Evolutionary conservation across 2,888 invertebrate species (phyloP), one percentile per base, ranked within the genome.

Genomic region (Caenorhabditis drosophilae): DNA sequence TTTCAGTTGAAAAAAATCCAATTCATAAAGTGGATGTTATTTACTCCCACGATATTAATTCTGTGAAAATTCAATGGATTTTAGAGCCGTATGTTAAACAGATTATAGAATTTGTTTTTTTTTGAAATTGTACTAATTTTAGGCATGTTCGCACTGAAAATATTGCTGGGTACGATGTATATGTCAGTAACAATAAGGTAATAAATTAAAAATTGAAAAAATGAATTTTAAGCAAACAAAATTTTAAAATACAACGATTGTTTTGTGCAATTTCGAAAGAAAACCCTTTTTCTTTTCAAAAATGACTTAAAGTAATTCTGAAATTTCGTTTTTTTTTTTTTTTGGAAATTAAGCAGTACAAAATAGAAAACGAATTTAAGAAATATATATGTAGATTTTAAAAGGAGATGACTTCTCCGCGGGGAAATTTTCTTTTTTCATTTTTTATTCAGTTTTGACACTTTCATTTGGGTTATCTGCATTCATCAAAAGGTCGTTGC

Each of bases 21-120:
- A 77, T 82, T 41, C 64, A 70, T 47, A 81, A 82, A 61, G 76
- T 82, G 22, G 82, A 82, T 57, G 82, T 82, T 20, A 79, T 82
- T 53, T 81, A 79, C 62, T 82, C 82, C 3, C 78, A 80, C 59
- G 82, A 82, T 31, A 73, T 74, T 7, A 77, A 75, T 60, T 70
- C 75, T 2, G 79, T 82, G n/a, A 72, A 76, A 22, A 58, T 82
- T n/a, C 79, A 82, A 60, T 82, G 82, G 82, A 78, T 75, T 45
- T 64, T 82, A n/a, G 76, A 83, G 45, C 66, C 72, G 76, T 80
- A 16, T 27, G 45, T 54, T 56, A 45, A 35, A 22, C 23, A 41
- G 6, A 27, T 26, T 9, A n/a, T 7, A 40, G n/a, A 40, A 40
- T 18, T 40, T 6, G n/a, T 11, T 16, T 40, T 16, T n/a, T n/a